phyloP scores from a whole-genome alignment of 1,140 invertebrate genomes.

The Lycorma delicatula region DNA sequence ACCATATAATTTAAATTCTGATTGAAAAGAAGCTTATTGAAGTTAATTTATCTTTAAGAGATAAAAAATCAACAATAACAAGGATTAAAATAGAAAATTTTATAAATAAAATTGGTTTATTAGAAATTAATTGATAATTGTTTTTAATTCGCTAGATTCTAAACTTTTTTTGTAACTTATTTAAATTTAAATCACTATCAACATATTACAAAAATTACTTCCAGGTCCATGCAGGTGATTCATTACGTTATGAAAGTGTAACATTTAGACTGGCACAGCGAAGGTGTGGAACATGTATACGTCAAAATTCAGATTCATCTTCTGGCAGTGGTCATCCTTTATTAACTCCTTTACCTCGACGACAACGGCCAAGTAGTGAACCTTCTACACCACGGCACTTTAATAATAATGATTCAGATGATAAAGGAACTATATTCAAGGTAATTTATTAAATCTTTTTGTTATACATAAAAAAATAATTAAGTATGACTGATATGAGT shows the following conservation, averaged over 20 bases:
- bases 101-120: not conserved
- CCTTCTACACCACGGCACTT: slow-evolving; percentile 24
- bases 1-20: too few relatives aligned
- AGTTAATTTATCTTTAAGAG: too few relatives aligned
- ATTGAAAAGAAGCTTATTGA: too few relatives aligned
- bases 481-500: too few relatives aligned
- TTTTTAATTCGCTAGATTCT: not conserved
- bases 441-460: not conserved
- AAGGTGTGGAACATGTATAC: slow-evolving; percentile 30
- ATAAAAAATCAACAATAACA: too few relatives aligned
- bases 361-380: slow-evolving; percentile 22
- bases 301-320: slow-evolving; percentile 33
- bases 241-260: slow-evolving; percentile 26
- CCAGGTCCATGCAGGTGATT: slow-evolving; percentile 22
- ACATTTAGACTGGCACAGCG: slow-evolving; percentile 30
- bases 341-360: slow-evolving; percentile 16
- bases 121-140: not conserved
- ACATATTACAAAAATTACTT: too few relatives aligned
- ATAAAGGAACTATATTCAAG: slow-evolving; percentile 5
- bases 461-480: too few relatives aligned
- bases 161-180: not conserved
- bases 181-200: too few relatives aligned
- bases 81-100: too few relatives aligned
- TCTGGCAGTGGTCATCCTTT: slow-evolving; percentile 29
- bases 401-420: slow-evolving; percentile 20